Conservation (phyloP, 2,113 vertebrate species). For the Oostethus manadensis region DNA sequence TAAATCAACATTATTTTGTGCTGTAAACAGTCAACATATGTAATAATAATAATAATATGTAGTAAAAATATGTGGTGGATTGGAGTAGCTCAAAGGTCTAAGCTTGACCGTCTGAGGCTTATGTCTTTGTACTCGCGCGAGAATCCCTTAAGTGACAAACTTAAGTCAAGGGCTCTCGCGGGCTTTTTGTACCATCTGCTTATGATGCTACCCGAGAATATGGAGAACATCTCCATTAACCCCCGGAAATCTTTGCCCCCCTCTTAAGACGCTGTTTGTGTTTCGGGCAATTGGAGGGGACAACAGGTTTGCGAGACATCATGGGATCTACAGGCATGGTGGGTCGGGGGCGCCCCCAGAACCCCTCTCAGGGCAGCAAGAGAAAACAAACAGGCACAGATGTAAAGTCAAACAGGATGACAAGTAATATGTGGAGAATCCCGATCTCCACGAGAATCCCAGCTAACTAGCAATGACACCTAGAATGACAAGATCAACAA, state of each 20-base stretch:
- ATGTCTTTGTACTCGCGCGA: conserved; percentile 14
- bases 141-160: conserved; percentile 2
- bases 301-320: conserved; percentile 3
- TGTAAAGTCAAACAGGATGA: conserved; percentile 20
- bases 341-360: no score
- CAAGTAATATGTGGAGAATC: conserved; percentile 3
- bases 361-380: conserved; percentile 3
- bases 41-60: no score
- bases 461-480: no score
- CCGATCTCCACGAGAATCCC: neutral
- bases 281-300: neutral
- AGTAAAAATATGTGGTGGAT: conserved; percentile 1
- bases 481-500: no score
- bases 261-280: conserved; percentile 1
- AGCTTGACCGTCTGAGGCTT: conserved; percentile 9
- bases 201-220: neutral
- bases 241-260: neutral
- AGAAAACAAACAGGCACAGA: conserved; percentile 38
- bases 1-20: no score
- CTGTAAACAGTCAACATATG: no score
- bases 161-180: conserved; percentile 1
- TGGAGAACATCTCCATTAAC: conserved; percentile 12
- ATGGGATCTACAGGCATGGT: conserved; percentile 8
- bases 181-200: conserved; percentile 18
- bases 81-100: neutral